phyloP scores from a whole-genome alignment of 2,113 vertebrate species.

The Elgaria multicarinata region DNA sequence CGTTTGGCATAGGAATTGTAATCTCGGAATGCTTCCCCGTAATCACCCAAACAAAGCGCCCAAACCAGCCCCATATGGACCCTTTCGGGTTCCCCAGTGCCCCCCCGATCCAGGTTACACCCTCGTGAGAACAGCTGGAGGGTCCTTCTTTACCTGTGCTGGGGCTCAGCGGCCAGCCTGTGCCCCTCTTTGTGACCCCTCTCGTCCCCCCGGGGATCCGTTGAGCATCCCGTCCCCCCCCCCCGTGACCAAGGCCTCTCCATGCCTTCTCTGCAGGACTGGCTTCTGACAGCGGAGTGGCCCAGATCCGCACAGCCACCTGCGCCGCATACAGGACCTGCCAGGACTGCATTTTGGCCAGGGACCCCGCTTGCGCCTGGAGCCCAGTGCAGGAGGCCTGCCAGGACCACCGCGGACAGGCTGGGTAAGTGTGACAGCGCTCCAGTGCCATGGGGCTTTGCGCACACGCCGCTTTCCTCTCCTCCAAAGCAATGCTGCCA shows the following conservation, averaged over 20 bases:
- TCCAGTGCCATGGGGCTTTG: neutral
- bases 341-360: constrained; percentile 80
- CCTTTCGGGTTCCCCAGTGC: neutral
- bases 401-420: constrained; percentile 40
- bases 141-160: neutral
- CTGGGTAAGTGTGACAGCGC: constrained; percentile 57
- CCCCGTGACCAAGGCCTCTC: too few species aligned
- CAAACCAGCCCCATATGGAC: neutral
- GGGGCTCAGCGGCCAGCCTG: too few species aligned
- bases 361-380: constrained; percentile 84
- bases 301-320: constrained; percentile 75
- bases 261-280: constrained; percentile 49
- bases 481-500: neutral
- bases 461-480: neutral
- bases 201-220: too few species aligned
- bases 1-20: too few species aligned
- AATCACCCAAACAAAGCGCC: neutral
- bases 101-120: too few species aligned
- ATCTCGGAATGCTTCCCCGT: neutral
- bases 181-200: too few species aligned
- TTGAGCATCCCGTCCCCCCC: too few species aligned
- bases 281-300: constrained; percentile 79
- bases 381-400: constrained; percentile 66
- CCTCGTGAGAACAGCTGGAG: neutral
- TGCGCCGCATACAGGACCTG: constrained; percentile 81